phyloP scores from a whole-genome alignment of 2,797 vertebrate genomes.

The Enteromius radiatus region DNA sequence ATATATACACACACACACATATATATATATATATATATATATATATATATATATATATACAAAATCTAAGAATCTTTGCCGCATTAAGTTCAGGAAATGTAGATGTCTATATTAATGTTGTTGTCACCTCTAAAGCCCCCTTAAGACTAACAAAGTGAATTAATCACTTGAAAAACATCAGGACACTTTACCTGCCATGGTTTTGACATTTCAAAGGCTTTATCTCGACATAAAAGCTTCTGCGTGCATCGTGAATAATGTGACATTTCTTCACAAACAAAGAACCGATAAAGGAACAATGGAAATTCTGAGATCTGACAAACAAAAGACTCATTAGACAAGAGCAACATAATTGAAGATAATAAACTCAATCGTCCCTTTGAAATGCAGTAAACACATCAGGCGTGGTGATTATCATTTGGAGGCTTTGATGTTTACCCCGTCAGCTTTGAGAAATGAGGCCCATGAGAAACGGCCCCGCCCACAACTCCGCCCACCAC shows the following conservation, averaged over 20 bases:
- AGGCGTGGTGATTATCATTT: constrained; percentile 73
- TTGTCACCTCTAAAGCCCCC: neutral
- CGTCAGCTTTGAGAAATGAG: constrained; percentile 77
- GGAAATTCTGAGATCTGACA: constrained; percentile 11
- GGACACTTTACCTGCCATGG: neutral
- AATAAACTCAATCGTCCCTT: constrained; percentile 72
- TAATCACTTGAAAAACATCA: neutral
- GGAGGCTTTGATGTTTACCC: constrained; percentile 76
- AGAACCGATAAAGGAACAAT: neutral
- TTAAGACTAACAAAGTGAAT: neutral
- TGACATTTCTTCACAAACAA: constrained; percentile 24
- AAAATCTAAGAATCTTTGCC: too few relatives aligned
- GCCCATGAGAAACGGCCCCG: constrained; percentile 76
- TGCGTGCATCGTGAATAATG: neutral
- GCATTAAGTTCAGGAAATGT: too few relatives aligned
- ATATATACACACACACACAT: too few relatives aligned
- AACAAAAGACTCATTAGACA: constrained; percentile 68
- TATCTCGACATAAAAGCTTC: constrained; percentile 30
- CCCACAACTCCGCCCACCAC: constrained; percentile 75
- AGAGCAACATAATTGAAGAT: constrained; percentile 65
- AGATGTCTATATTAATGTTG: neutral
- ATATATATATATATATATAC: too few relatives aligned
- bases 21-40: too few relatives aligned
- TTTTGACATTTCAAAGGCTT: constrained; percentile 27
- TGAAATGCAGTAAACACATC: constrained; percentile 75